Evolutionary conservation across 1,140 invertebrate species (phyloP).

Genomic region (Drosophila orosa): DNA sequence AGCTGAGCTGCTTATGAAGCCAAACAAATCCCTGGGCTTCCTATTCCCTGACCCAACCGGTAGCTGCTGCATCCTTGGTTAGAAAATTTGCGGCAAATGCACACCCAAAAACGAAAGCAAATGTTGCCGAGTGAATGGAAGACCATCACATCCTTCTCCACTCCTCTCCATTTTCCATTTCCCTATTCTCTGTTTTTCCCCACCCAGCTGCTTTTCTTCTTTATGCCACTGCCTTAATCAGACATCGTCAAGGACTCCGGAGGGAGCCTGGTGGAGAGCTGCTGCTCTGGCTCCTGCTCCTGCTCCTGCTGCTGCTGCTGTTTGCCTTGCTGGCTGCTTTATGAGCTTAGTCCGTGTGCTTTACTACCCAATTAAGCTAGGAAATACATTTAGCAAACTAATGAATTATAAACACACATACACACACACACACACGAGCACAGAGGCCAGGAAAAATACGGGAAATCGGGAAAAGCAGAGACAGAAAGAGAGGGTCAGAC

Average conservation of each 20-base stretch:
- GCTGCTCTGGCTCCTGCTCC: background rate
- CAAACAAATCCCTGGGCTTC: slow-evolving; percentile 5
- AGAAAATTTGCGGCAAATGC: slow-evolving; percentile 20
- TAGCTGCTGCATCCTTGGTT: background rate
- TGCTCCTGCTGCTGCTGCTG: slow-evolving; percentile 12
- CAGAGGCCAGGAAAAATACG: background rate
- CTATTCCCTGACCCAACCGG: background rate
- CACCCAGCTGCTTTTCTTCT: slow-evolving; percentile 21
- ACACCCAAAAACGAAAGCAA: background rate
- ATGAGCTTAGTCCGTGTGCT: slow-evolving; percentile 66
- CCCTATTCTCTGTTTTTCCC: background rate
- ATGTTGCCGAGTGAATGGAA: slow-evolving; percentile 12
- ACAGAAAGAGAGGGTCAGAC: slow-evolving; percentile 3
- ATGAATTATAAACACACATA: slow-evolving; percentile 73
- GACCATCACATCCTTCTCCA: background rate
- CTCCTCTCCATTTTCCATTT: slow-evolving; percentile 8
- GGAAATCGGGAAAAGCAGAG: background rate
- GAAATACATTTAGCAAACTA: slow-evolving; percentile 77
- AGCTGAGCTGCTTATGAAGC: slow-evolving; percentile 35
- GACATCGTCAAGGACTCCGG: slow-evolving; percentile 23
- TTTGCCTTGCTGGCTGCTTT: slow-evolving; percentile 57
- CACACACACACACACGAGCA: slow-evolving; percentile 1
- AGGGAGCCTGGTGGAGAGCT: slow-evolving; percentile 1
- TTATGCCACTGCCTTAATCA: slow-evolving; percentile 49
- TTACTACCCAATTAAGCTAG: slow-evolving; percentile 70